These are phyloP conservation scores for Diabrotica virgifera DNA, from an alignment of 1,140 invertebrate species.

Conservation along the genomic window DNA sequence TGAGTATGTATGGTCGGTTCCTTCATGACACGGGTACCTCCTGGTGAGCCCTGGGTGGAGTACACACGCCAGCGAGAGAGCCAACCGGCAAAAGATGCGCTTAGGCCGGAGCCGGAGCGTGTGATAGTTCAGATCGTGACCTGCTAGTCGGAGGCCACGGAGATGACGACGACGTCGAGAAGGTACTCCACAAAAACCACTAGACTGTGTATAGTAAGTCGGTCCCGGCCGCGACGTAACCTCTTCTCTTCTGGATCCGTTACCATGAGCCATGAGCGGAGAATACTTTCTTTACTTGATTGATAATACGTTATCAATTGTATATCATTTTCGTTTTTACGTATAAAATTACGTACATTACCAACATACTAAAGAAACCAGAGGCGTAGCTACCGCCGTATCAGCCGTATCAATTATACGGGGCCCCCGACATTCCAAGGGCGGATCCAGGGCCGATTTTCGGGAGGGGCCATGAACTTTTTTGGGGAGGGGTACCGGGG, in stretches of 20 bases:
- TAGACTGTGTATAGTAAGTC: constrained; percentile 27
- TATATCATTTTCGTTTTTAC: no score
- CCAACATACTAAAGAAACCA: no score
- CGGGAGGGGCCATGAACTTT: no score
- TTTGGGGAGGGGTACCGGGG: no score
- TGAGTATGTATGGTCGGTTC: neutral
- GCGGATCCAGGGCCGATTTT: no score
- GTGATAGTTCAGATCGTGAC: constrained; percentile 43
- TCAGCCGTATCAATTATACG: no score
- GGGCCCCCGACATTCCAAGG: no score
- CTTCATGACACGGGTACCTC: constrained; percentile 14
- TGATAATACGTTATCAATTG: no score
- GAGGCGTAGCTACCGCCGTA: no score
- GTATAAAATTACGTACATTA: no score
- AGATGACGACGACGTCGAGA: constrained; percentile 7
- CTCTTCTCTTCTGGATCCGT: constrained; percentile 8
- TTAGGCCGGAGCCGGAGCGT: constrained; percentile 35
- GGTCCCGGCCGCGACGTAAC: constrained; percentile 5
- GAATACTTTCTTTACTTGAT: neutral
- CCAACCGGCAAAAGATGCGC: constrained; percentile 38
- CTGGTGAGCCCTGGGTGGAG: constrained; percentile 21
- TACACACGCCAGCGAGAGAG: constrained; percentile 15
- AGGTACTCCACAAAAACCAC: constrained; percentile 40
- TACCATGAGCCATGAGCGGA: constrained; percentile 11
- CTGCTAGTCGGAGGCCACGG: constrained; percentile 18